phyloP scores from a whole-genome alignment of 2,797 vertebrate species.

The Tenualosa thibaudeaui region DNA sequence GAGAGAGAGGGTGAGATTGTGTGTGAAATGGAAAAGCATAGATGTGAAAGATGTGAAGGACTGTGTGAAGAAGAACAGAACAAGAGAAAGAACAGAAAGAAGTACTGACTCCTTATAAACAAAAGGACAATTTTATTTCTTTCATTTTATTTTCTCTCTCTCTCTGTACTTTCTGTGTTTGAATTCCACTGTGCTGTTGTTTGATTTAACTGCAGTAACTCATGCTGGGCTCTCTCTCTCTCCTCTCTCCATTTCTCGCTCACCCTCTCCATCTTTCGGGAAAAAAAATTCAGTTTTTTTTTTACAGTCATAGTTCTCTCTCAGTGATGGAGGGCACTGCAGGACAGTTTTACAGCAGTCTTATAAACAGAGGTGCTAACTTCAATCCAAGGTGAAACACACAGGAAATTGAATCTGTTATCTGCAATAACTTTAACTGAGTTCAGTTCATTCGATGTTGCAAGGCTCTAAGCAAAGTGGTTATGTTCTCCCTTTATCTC shows the following conservation, averaged over 20 bases:
- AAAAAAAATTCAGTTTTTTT: not conserved
- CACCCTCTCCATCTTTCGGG: not conserved
- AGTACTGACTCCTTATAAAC: not conserved
- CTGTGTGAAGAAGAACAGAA: no score
- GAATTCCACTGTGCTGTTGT: not conserved
- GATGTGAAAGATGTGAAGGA: not conserved
- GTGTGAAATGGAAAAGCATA: not conserved
- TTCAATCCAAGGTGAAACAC: not conserved
- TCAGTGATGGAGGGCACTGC: not conserved
- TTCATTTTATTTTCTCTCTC: not conserved
- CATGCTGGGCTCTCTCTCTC: not conserved
- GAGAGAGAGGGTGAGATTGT: not conserved
- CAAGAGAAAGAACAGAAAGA: not conserved
- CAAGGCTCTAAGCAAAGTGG: not conserved
- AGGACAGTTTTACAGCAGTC: slow-evolving; percentile 12
- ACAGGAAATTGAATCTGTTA: slow-evolving; percentile 22
- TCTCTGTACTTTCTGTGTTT: not conserved
- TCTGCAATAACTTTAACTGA: not conserved
- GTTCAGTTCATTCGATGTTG: not conserved
- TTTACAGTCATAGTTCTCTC: not conserved
- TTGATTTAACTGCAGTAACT: not conserved
- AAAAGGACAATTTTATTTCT: not conserved
- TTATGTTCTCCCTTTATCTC: no score
- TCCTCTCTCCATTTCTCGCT: not conserved
- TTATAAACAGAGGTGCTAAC: not conserved